Conservation (phyloP, 2,113 vertebrate genomes). For the Condylura cristata region DNA sequence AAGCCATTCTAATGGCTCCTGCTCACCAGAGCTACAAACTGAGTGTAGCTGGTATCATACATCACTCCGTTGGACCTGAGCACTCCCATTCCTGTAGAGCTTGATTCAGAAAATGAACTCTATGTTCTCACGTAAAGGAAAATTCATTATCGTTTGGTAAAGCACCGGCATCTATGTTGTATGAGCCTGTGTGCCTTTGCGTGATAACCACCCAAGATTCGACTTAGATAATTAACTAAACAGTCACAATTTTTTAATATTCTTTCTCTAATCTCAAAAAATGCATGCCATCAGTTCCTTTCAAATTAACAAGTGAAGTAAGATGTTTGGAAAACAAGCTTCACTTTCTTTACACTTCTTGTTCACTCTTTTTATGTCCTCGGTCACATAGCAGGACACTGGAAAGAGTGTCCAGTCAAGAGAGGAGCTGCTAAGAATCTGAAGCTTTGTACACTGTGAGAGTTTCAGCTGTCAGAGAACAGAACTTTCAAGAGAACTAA, state of each 20-base stretch:
- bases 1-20: fast-evolving
- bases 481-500: background rate
- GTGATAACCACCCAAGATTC: background rate
- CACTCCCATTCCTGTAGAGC: background rate
- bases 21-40: background rate
- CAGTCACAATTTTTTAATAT: background rate
- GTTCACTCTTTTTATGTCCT: background rate
- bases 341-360: background rate
- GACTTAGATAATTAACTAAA: background rate
- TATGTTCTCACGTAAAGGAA: background rate
- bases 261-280: background rate
- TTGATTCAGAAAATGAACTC: background rate
- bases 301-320: background rate
- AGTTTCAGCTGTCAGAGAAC: background rate
- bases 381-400: background rate
- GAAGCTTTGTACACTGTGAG: background rate
- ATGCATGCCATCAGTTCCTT: background rate
- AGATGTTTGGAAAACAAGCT: background rate
- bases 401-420: background rate
- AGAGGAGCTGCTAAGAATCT: background rate
- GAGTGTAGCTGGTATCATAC: fast-evolving
- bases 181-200: background rate
- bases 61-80: background rate
- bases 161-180: background rate
- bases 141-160: background rate